Conservation (phyloP, 1,140 invertebrate genomes). For the Brachionus plicatilis region DNA sequence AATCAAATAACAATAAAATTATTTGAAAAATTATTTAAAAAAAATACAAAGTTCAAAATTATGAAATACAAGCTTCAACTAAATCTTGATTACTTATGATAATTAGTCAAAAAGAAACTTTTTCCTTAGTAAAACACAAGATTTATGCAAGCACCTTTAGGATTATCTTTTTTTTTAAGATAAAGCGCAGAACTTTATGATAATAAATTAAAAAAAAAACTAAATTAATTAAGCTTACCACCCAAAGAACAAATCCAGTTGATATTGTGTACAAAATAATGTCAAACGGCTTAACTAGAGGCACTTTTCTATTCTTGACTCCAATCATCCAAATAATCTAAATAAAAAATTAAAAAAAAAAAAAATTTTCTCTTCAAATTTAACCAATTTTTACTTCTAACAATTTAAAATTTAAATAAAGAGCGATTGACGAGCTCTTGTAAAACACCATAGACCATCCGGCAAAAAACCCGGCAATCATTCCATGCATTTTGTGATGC, state of each 20-base stretch:
- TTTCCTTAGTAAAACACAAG: background rate
- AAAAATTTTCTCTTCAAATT: background rate
- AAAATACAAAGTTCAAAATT: background rate
- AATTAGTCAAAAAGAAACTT: background rate
- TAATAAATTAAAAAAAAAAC: background rate
- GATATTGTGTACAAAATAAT: conserved; percentile 69
- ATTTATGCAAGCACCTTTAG: background rate
- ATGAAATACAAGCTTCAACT: background rate
- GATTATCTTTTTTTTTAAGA: background rate
- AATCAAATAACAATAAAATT: background rate
- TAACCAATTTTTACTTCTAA: conserved; percentile 46
- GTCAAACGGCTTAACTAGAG: conserved; percentile 50
- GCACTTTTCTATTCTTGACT: conserved; percentile 46
- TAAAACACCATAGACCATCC: conserved; percentile 53
- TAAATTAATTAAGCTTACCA: conserved; percentile 48
- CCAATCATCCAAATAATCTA: conserved; percentile 53
- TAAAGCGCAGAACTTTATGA: background rate
- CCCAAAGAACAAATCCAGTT: conserved; percentile 73
- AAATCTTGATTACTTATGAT: background rate
- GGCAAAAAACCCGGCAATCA: conserved; percentile 50
- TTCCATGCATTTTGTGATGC: conserved; percentile 47
- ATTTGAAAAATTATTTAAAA: too few relatives aligned
- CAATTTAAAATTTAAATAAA: conserved; percentile 50
- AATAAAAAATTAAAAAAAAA: background rate
- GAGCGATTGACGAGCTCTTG: conserved; percentile 49